Evolutionary conservation across 2,888 invertebrate genomes (phyloP), one percentile per base, ranked within the genome.

Genomic region (Parnassius mnemosyne): DNA sequence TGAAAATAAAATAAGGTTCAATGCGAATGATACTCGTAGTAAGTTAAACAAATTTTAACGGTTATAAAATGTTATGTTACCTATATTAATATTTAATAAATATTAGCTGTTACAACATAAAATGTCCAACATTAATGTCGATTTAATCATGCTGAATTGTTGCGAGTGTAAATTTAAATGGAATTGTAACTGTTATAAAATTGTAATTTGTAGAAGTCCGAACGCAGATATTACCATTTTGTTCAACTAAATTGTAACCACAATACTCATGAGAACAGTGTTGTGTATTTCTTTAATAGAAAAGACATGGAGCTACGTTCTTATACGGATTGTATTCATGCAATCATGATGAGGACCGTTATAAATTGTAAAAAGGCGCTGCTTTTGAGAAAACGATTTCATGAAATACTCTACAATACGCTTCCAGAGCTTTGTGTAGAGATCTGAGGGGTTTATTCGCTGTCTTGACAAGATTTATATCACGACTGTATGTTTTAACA

Each of bases 321-420:
- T 68, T 63, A 61, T 63, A 64, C 74, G 75, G 75, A 79, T 79
- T 78, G 79, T 84, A 84, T 85, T 84, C 83, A 81, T 82, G 81
- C 81, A 82, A 84, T 85, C 84, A 80, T 80, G 80, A 83, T 81
- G 83, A 82, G 82, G 82, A 77, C 78, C 78, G 83, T 84, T 85
- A 85, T 84, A 87, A 86, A 88, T 87, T 83, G 86, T 83, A 87
- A 87, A 86, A 88, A 86, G 85, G 80, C 82, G 79, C 71, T 75
- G 83, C 83, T 85, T 84, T 85, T 85, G 82, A 81, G 83, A 83
- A 83, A 84, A 76, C 87, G 88, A 83, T 88, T 87, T 86, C 85
- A 82, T 79, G 83, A 86, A 88, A 85, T 81, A 79, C 82, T 83
- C 82, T 82, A 87, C 86, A 86, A 88, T 87, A 81, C 81, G 78